These are phyloP conservation scores for Romanogobio albipinnatus DNA, from an alignment of 2,113 vertebrate species.

Conservation along the genomic window DNA sequence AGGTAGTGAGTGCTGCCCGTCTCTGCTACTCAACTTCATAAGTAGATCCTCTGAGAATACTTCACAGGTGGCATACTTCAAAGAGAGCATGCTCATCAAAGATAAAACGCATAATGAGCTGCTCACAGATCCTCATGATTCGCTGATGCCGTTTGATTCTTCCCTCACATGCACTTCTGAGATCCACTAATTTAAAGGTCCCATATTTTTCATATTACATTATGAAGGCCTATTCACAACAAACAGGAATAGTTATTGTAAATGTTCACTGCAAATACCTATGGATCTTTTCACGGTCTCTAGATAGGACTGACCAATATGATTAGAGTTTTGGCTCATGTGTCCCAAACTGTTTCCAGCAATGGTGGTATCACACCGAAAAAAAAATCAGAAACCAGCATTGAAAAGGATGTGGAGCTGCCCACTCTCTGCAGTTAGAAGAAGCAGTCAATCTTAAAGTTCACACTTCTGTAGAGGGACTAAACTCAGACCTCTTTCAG, in stretches of 20 bases:
- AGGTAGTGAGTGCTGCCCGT: not conserved
- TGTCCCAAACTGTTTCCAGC: not conserved
- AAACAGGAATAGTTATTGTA: not conserved
- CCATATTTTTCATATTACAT: not conserved
- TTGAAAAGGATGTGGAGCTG: too few species aligned
- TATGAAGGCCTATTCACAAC: not conserved
- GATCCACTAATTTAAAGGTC: not conserved
- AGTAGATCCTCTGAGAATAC: not conserved
- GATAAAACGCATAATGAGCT: slow-evolving; percentile 18
- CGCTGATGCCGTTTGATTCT: not conserved
- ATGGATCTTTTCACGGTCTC: not conserved
- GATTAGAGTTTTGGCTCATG: not conserved
- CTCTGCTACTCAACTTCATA: not conserved
- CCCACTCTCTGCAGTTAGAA: not conserved
- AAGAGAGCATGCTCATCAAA: not conserved
- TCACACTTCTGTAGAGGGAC: not conserved
- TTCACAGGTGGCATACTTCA: slow-evolving; percentile 6
- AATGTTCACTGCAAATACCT: not conserved
- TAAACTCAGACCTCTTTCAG: not conserved
- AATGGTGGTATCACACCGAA: too few species aligned
- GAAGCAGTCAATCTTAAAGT: not conserved
- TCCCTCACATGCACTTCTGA: not conserved
- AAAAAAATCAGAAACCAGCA: too few species aligned
- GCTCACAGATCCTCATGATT: not conserved
- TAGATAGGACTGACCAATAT: not conserved